Percentiles rank a stretch among this genome's conserved stretches.
Evolutionary conservation across 1,140 invertebrate species (phyloP).

Genomic region (Drosophila baimaii): DNA sequence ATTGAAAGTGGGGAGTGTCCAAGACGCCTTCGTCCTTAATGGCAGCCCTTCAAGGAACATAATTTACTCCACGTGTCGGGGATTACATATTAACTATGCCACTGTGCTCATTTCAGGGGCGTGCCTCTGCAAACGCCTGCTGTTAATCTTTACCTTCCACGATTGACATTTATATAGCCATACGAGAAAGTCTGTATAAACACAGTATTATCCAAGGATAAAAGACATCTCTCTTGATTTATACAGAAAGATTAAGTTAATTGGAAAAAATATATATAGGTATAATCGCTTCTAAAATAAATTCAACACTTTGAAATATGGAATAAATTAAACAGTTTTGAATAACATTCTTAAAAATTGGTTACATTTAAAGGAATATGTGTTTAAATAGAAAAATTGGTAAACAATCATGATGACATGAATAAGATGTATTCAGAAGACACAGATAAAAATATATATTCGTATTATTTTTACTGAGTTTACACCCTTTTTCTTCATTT

Average conservation of each 20-base stretch:
- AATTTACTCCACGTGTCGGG: constrained; percentile 71
- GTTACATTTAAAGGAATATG: no score
- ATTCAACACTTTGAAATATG: no score
- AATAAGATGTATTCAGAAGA: no score
- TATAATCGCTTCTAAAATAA: no score
- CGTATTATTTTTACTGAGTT: no score
- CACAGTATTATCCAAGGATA: constrained; percentile 1
- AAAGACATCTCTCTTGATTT: not conserved
- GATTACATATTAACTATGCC: constrained; percentile 63
- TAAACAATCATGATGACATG: no score
- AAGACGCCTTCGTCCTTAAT: constrained; percentile 31
- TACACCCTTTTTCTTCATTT: no score
- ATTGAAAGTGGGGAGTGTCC: constrained; percentile 51
- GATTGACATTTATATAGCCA: constrained; percentile 27
- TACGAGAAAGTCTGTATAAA: constrained; percentile 4
- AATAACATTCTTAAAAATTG: no score
- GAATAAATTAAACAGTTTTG: no score
- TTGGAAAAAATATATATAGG: no score
- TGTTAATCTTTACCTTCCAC: constrained; percentile 33
- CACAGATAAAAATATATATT: no score
- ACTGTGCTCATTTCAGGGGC: constrained; percentile 43
- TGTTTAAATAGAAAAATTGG: no score
- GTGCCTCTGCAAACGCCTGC: constrained; percentile 25
- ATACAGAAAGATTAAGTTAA: not conserved
- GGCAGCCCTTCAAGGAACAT: constrained; percentile 46